phyloP scores from a whole-genome alignment of 2,888 invertebrate genomes.

The Dasysyrphus albostriatus region DNA sequence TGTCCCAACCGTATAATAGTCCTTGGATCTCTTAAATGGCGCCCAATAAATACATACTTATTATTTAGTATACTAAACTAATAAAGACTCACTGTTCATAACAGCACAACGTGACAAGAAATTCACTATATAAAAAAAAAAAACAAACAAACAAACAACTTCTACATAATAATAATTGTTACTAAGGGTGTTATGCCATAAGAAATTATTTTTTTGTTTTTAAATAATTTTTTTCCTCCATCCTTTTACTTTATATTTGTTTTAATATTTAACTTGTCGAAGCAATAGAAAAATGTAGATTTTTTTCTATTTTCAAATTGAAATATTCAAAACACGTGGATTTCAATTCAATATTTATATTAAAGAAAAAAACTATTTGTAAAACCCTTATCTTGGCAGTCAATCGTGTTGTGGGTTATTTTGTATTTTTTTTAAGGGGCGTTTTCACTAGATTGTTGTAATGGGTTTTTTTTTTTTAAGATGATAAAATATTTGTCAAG shows the following conservation, averaged over 20 bases:
- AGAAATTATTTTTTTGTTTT: background rate
- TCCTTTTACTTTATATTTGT: background rate
- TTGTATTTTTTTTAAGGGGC: constrained; percentile 2
- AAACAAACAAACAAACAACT: background rate
- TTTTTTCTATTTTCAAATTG: background rate
- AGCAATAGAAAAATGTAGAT: background rate
- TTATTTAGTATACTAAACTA: background rate
- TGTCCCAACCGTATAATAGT: too few species aligned
- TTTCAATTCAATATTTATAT: background rate
- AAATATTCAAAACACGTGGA: background rate
- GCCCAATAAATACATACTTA: too few species aligned
- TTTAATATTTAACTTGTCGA: constrained; percentile 1
- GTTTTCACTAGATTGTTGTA: background rate
- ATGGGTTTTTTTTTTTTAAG: background rate
- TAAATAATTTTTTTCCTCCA: background rate
- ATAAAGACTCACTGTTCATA: background rate
- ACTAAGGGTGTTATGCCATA: background rate
- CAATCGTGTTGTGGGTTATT: background rate
- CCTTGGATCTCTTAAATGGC: too few species aligned
- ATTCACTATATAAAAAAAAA: background rate
- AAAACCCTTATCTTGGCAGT: constrained; percentile 13
- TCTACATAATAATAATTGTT: background rate
- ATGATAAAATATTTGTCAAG: constrained; percentile 10
- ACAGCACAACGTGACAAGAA: background rate
- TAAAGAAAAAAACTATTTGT: background rate